These are phyloP conservation scores for Drosophila meridiana DNA, from an alignment of 2,888 invertebrate genomes.

Conservation along the genomic window DNA sequence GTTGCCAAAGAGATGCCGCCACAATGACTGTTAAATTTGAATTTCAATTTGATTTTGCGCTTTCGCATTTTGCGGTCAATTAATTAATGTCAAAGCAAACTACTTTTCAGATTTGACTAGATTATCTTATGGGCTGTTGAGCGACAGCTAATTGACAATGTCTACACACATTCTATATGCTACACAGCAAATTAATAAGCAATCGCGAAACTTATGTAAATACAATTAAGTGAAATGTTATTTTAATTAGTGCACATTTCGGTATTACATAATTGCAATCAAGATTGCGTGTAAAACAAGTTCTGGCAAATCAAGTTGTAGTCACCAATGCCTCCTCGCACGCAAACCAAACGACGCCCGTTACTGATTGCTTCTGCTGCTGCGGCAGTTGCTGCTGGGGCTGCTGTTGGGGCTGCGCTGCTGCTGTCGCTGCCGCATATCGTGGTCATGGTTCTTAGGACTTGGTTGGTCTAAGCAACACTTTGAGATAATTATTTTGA, in stretches of 20 bases:
- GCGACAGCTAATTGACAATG: neutral
- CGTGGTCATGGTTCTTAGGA: constrained; percentile 50
- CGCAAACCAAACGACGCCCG: constrained; percentile 56
- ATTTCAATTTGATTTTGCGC: neutral
- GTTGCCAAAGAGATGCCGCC: constrained; percentile 20
- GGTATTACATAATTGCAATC: constrained; percentile 78
- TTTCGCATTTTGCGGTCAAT: neutral
- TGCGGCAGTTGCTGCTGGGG: constrained; percentile 36
- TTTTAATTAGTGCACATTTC: constrained; percentile 75
- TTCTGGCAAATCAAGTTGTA: constrained; percentile 71
- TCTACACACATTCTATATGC: constrained; percentile 6
- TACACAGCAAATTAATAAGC: constrained; percentile 13
- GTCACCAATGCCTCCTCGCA: constrained; percentile 43
- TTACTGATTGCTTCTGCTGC: constrained; percentile 36
- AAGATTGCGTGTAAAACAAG: constrained; percentile 76
- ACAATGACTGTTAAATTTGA: constrained; percentile 10
- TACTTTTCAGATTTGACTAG: neutral
- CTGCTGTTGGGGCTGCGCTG: constrained; percentile 13
- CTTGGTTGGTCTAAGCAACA: constrained; percentile 60
- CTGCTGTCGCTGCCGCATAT: constrained; percentile 27
- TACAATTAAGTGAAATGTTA: constrained; percentile 71
- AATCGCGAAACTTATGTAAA: constrained; percentile 51
- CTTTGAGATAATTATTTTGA: constrained; percentile 81
- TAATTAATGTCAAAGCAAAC: neutral
- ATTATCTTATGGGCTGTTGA: neutral